Evolutionary conservation across 2,888 invertebrate genomes (phyloP).

Genomic region (Tachina lurida): DNA sequence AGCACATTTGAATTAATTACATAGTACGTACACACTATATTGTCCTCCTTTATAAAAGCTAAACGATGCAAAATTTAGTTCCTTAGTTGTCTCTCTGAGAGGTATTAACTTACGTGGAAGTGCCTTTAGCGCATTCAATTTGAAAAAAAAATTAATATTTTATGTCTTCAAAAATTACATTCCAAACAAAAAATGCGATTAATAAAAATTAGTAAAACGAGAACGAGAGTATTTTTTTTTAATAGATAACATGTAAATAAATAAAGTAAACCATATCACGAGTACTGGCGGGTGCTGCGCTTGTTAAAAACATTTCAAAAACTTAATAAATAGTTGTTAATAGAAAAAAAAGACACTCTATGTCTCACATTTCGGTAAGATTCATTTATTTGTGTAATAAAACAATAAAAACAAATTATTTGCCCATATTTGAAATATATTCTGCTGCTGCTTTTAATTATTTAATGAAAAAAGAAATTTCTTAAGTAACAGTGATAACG

Average conservation of each 20-base stretch:
- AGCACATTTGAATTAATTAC: slow-evolving; percentile 19
- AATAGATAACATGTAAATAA: background rate
- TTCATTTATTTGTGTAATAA: slow-evolving; percentile 25
- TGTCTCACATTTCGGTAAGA: slow-evolving; percentile 25
- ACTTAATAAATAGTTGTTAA: slow-evolving; percentile 1
- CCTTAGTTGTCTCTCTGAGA: slow-evolving; percentile 12
- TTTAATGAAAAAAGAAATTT: background rate
- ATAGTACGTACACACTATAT: background rate
- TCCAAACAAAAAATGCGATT: background rate
- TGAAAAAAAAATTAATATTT: background rate
- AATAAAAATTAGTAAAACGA: background rate
- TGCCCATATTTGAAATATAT: slow-evolving; percentile 15
- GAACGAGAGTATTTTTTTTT: background rate
- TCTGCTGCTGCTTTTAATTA: background rate
- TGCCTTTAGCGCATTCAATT: background rate
- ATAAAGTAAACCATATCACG: background rate
- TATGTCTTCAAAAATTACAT: slow-evolving; percentile 3
- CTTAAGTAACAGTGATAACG: slow-evolving; percentile 1
- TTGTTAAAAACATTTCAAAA: background rate
- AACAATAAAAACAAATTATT: slow-evolving; percentile 17
- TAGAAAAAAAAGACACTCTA: background rate
- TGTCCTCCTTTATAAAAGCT: slow-evolving; percentile 48
- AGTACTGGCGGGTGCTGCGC: background rate
- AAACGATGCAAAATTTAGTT: slow-evolving; percentile 31
- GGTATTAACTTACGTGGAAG: slow-evolving; percentile 9